Base-by-base conservation (phyloP, 2,888 invertebrate species). In the Lamellibrachia satsuma region DNA sequence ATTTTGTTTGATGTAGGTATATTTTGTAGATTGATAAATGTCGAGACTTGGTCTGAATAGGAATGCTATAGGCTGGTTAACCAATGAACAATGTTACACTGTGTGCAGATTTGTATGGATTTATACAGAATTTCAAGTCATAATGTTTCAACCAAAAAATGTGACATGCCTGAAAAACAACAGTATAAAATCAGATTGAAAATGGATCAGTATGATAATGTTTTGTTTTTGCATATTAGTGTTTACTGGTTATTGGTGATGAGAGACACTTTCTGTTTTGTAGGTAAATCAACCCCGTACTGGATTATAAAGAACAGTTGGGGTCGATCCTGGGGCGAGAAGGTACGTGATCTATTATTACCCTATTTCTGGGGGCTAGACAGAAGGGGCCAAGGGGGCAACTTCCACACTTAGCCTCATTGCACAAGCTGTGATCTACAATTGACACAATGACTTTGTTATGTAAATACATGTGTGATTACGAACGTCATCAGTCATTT, bases 221-320 rank as follows among this genome's bases (percentile, higher is more conserved):
- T 90, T 90, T 90, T 15, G 22, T 22, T 90, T 22, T 90, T 90
- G 15, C n/a, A 22, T 90, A 90, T n/a, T 90, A 15, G 90, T 90
- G 39, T 39, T 60, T 60, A 15, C 11, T 60, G 60, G 60, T 60
- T 11, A 22, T 15, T 60, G 11, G 22, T 60, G 60, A 15, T 60
- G 39, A 39, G 39, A 39, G 3, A 60, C 60, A 60, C 11, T 4
- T 60, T 1, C 55, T 60, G 4, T 60, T 4, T 60, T 60, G 11
- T 52, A 91, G 91, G 55, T 52, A 91, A 91, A 4, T n/a, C 95
- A 92, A 94, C 95, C 51, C 96, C 96, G 7, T 99, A 98, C 96
- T 99, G 99, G 99, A 98, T 98, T 93, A 97, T 99, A 57, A 99
- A 99, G 97, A 99, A 99, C 97, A 99, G 99, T 15, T 99, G 99